Base-by-base conservation (phyloP, 2,797 vertebrate genomes). In the Pangasius larnaudii region DNA sequence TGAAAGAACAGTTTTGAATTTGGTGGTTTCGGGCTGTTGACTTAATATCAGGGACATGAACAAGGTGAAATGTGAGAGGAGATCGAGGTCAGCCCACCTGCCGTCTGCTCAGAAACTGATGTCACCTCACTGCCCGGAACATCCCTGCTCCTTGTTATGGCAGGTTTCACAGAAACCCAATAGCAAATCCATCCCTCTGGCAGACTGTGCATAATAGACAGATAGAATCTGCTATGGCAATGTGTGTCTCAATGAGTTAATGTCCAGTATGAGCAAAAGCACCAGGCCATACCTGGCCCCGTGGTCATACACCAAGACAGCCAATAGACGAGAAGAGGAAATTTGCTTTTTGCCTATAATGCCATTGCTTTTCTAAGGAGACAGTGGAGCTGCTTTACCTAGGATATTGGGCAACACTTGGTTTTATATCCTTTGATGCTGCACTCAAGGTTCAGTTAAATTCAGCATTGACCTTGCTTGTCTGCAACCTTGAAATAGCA, bases 161-260 rank as follows among this genome's bases (percentile, higher is more conserved):
- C 93, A 94, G 94, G 93, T 95, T 95, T 89, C 93, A 94, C 83
- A 88, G 93, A 94, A 94, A 93, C 94, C 93, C 88, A 18, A 92
- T 84, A 94, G 94, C 94, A 94, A 82, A 88, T 27, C 86, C 81
- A 91, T 86, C 89, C 93, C 94, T 93, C 92, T 88, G 89, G 94
- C 89, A 14, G 84, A 87, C 65, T 36, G 93, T 91, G 63, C 92
- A 94, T 95, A 93, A 94, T 93, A 90, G 89, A 91, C 93, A 96
- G 96, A 96, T 96, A 94, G 89, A 92, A 96, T 96, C 95, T 91
- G 94, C 93, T 93, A 94, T 93, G 94, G 93, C 75, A 91, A 93
- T 94, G 94, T 94, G 93, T 93, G 94, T 95, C 93, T 91, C 90
- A 92, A 94, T 88, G 89, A 93, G 93, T 93, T 96, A 96, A 96